Conservation (phyloP, 2,797 vertebrate genomes). For the Mallotus villosus region DNA sequence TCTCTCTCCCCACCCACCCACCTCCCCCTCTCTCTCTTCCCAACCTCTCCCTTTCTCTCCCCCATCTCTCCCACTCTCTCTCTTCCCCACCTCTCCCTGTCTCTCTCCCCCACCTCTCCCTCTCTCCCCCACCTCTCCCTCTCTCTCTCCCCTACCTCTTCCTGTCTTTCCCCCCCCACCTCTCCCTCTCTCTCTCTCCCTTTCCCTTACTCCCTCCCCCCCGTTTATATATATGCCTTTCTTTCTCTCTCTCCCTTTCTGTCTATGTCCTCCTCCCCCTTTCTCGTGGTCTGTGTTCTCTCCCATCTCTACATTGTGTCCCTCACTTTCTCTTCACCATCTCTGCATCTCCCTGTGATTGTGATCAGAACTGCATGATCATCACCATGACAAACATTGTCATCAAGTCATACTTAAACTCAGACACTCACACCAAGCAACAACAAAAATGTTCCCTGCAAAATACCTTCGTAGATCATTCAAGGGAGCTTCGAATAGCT, state of each 20-base stretch:
- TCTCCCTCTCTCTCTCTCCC: too few relatives aligned
- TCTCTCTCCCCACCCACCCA: slow-evolving; percentile 7
- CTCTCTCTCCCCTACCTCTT: neutral
- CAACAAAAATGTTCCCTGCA: slow-evolving; percentile 37
- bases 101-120: slow-evolving; percentile 16
- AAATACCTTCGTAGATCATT: slow-evolving; percentile 45
- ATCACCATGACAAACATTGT: slow-evolving; percentile 39
- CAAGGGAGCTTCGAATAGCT: slow-evolving; percentile 4
- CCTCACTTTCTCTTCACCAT: neutral
- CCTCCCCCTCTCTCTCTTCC: neutral
- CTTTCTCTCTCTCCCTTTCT: neutral
- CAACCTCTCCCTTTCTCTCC: slow-evolving; percentile 10
- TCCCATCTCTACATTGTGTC: slow-evolving; percentile 7
- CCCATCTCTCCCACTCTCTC: slow-evolving; percentile 11
- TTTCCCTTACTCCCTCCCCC: too few relatives aligned
- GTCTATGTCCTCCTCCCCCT: too few relatives aligned
- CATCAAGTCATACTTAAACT: slow-evolving; percentile 40
- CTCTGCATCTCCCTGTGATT: slow-evolving; percentile 29
- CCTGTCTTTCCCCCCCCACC: slow-evolving; percentile 16
- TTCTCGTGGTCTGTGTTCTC: neutral
- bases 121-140: too few relatives aligned
- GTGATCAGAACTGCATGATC: slow-evolving; percentile 40
- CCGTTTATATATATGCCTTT: too few relatives aligned
- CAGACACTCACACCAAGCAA: slow-evolving; percentile 35
- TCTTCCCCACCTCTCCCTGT: neutral